phyloP scores from a whole-genome alignment of 92 coral and sea anemone genomes.

The Siderastrea siderea region DNA sequence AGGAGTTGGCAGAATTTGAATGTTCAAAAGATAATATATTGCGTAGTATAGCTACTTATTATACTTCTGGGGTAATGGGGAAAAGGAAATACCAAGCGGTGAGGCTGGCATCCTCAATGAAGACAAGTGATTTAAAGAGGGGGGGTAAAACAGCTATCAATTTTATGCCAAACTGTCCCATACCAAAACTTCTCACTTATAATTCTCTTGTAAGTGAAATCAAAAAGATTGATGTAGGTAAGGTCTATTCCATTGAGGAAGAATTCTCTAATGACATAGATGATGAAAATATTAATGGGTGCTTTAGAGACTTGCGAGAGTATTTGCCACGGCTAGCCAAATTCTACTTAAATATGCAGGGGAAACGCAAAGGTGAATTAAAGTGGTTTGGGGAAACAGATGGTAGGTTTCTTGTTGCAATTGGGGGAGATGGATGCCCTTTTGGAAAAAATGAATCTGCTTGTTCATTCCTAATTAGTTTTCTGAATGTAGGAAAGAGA shows the following conservation, averaged over 20 bases:
- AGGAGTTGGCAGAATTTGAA: not conserved
- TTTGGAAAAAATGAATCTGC: conserved; percentile 80
- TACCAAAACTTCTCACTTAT: too few species aligned
- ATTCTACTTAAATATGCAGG: conserved; percentile 62
- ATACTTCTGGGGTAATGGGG: not conserved
- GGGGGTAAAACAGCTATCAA: too few species aligned
- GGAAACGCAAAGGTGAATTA: conserved; percentile 49
- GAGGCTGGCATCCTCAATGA: conserved; percentile 62
- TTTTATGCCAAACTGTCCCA: too few species aligned
- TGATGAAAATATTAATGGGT: conserved; percentile 71
- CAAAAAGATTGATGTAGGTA: too few species aligned
- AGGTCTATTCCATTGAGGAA: conserved; percentile 50
- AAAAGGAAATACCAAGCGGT: conserved; percentile 72
- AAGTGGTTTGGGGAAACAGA: conserved; percentile 86
- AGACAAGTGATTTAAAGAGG: conserved; percentile 44
- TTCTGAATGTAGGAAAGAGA: conserved; percentile 67
- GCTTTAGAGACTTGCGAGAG: conserved; percentile 77
- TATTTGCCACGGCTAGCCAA: conserved; percentile 79
- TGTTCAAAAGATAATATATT: conserved; percentile 43
- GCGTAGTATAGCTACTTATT: conserved; percentile 77
- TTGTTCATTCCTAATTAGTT: conserved; percentile 78
- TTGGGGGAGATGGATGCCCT: conserved; percentile 5
- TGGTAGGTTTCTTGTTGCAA: conserved; percentile 75
- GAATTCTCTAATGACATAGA: conserved; percentile 65
- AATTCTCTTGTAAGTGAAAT: too few species aligned